Evolutionary conservation across 2,113 vertebrate genomes (phyloP).

Genomic region (Suricata suricatta): DNA sequence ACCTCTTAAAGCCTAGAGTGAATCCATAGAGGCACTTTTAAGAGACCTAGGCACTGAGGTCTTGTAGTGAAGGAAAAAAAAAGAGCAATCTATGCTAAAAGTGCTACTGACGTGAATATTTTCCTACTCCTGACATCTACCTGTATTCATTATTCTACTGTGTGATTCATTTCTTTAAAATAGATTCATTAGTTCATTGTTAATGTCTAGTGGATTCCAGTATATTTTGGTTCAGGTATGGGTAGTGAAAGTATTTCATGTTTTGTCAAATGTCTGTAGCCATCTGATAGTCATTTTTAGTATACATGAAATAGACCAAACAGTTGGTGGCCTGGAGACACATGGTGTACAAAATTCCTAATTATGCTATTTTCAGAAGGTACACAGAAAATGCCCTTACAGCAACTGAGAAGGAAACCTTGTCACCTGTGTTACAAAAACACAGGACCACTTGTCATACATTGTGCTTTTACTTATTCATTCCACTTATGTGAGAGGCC

Average conservation of each 20-base stretch:
- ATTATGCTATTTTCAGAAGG: not conserved
- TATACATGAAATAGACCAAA: not conserved
- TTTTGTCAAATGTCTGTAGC: not conserved
- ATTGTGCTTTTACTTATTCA: not conserved
- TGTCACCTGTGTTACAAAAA: not conserved
- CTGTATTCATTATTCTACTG: not conserved
- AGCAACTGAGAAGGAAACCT: not conserved
- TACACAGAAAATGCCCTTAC: not conserved
- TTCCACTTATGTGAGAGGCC: not conserved
- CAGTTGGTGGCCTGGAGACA: not conserved
- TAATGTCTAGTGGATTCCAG: not conserved
- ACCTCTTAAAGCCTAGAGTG: not conserved
- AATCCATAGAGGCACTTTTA: not conserved
- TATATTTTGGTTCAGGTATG: not conserved
- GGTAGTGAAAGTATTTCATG: not conserved
- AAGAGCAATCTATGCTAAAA: not conserved
- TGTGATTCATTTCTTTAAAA: not conserved
- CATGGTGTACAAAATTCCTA: not conserved
- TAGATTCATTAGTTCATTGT: not conserved
- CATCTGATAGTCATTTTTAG: not conserved
- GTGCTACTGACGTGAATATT: not conserved
- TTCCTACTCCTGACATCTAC: not conserved
- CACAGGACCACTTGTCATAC: not conserved
- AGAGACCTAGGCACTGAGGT: not conserved
- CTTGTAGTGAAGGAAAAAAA: not conserved